These are phyloP conservation scores for Drosophila rellima DNA, from an alignment of 2,888 invertebrate species.

Conservation along the genomic window DNA sequence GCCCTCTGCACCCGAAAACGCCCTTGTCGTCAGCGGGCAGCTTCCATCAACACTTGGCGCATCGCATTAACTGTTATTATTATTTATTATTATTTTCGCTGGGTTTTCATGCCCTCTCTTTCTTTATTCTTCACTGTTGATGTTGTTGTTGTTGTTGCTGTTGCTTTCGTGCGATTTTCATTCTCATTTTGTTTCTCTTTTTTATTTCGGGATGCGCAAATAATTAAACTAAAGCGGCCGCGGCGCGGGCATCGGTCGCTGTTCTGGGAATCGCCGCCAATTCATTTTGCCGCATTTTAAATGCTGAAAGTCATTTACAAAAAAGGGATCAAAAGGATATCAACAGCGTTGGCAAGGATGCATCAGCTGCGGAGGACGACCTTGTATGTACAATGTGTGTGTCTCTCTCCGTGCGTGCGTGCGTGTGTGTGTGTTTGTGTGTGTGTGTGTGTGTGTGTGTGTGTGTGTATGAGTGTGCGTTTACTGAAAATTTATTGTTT, in stretches of 20 bases:
- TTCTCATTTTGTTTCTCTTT: conserved; percentile 1
- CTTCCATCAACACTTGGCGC: conserved; percentile 62
- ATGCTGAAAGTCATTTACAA: conserved; percentile 78
- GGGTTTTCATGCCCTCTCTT: conserved; percentile 11
- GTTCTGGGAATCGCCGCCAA: conserved; percentile 72
- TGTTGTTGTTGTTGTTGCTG: conserved; percentile 1
- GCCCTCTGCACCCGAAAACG: conserved; percentile 18
- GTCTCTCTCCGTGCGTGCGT: not conserved
- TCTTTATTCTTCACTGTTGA: not conserved
- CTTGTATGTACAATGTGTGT: not conserved
- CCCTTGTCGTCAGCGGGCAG: conserved; percentile 18
- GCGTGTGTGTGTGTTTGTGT: not conserved
- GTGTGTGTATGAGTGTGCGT: conserved; percentile 26
- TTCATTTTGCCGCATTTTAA: conserved; percentile 80
- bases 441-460: conserved; percentile 13
- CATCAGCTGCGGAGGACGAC: conserved; percentile 48
- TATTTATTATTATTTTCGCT: conserved; percentile 64
- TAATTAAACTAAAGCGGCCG: conserved; percentile 76
- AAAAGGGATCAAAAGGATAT: conserved; percentile 77
- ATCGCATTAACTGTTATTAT: conserved; percentile 66
- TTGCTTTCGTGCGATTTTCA: conserved; percentile 12
- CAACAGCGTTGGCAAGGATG: conserved; percentile 54
- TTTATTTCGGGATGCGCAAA: conserved; percentile 45
- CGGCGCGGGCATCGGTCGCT: conserved; percentile 17
- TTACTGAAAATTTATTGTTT: conserved; percentile 73